Base-by-base conservation (phyloP, 2,797 vertebrate species). In the Perodicticus potto region DNA sequence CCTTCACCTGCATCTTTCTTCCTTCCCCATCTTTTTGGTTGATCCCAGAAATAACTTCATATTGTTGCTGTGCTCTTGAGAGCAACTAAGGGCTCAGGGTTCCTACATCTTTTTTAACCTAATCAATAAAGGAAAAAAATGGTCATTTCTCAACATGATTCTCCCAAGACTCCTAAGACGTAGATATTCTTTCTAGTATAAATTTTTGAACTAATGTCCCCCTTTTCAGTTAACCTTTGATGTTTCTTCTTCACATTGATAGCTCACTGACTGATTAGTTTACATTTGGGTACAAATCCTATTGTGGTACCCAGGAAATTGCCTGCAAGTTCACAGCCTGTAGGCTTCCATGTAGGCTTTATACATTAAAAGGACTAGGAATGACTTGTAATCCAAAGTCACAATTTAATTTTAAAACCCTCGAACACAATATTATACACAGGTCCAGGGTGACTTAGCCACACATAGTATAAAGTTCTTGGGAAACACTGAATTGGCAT, bases 211-310 rank as follows among this genome's bases (percentile, higher is more conserved):
- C 65, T 83, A 93, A 74, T 72, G 23, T 32, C 32, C 43, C 16
- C 37, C 7, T 32, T 90, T 74, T 92, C n/a, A 87, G 14, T 97
- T 95, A 86, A 72, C 61, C 76, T 76, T 72, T 89, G 37, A 55
- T 94, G 53, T 86, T 67, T 87, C 86, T 67, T 76, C 80, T 77
- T 91, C 76, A n/a, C n/a, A 61, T n/a, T 45, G 57, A n/a, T 53
- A 69, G 43, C 53, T 96, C 55, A 43, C 43, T 94, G 90, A 57
- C 55, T 94, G 59, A 95, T 89, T 95, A 63, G 91, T 94, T 91
- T 93, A 77, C 82, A 89, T 88, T 96, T 94, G 82, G 20, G 10
- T 82, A 82, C 34, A 86, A 96, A 92, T 92, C n/a, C 77, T 57
- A 59, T 87, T 93, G 63, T 34, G 63, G 84, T 34, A 89, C 73